phyloP scores from a whole-genome alignment of 2,888 invertebrate genomes.

The Dolichopus griseipennis region DNA sequence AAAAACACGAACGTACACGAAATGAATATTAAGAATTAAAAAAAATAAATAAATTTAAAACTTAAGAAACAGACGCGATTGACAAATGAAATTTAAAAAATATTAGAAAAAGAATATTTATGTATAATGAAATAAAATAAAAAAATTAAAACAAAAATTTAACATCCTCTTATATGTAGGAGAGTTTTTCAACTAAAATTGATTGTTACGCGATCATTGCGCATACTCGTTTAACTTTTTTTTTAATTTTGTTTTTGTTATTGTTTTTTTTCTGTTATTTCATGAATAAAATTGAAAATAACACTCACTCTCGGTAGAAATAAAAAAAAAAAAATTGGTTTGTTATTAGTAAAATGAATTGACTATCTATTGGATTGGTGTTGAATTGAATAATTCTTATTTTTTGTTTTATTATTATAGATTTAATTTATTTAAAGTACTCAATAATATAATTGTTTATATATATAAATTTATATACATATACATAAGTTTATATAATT shows the following conservation, averaged over 20 bases:
- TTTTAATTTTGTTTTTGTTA: too few species aligned
- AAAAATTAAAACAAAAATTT: background rate
- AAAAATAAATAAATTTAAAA: too few species aligned
- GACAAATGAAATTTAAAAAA: too few species aligned
- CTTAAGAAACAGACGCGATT: too few species aligned
- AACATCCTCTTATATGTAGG: slow-evolving; percentile 4
- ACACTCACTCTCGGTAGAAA: background rate
- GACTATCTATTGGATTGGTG: slow-evolving; percentile 10
- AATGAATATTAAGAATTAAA: too few species aligned
- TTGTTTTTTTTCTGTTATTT: background rate
- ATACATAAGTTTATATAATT: too few species aligned
- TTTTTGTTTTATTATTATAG: background rate
- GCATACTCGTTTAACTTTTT: background rate
- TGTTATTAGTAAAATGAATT: background rate
- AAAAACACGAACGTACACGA: too few species aligned
- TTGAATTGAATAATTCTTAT: background rate
- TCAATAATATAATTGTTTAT: too few species aligned
- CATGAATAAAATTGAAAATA: too few species aligned
- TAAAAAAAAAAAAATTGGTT: background rate
- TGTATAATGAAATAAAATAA: background rate
- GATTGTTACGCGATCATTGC: too few species aligned
- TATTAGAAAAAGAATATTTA: too few species aligned
- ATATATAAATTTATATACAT: background rate
- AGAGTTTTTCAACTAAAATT: slow-evolving; percentile 8
- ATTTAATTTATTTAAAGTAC: too few species aligned